These are phyloP conservation scores for Sinocyclocheilus maitianheensis DNA, from an alignment of 2,113 vertebrate species.

Conservation along the genomic window DNA sequence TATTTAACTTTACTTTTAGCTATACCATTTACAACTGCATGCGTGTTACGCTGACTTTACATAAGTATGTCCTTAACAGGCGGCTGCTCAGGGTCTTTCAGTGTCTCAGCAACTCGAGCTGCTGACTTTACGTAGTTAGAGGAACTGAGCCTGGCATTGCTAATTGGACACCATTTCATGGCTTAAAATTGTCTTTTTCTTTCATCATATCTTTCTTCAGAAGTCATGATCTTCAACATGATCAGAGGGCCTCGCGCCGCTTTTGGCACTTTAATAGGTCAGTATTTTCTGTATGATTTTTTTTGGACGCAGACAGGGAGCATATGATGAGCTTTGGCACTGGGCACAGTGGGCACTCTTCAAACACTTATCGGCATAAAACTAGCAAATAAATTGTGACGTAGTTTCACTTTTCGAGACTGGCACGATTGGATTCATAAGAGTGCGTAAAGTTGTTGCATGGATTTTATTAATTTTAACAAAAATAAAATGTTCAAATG, in stretches of 20 bases:
- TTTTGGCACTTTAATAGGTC: conserved; percentile 56
- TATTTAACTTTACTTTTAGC: background rate
- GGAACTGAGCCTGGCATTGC: background rate
- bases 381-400: background rate
- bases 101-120: background rate
- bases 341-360: background rate
- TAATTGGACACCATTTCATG: background rate
- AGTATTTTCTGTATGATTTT: conserved; percentile 47
- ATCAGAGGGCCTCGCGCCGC: conserved; percentile 30
- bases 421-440: background rate
- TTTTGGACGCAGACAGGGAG: background rate
- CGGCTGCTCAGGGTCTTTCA: conserved; percentile 13
- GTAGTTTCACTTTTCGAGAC: background rate
- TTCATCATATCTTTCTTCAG: background rate
- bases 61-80: background rate
- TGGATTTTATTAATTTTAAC: background rate
- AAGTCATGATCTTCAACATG: conserved; percentile 40
- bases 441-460: background rate
- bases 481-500: no score
- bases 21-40: background rate
- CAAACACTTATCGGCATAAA: background rate
- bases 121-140: background rate
- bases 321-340: background rate
- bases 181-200: background rate
- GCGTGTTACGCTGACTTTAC: background rate